Percentiles rank a stretch among this genome's conserved stretches.
These are phyloP conservation scores for Zingel zingel DNA, from an alignment of 2,113 vertebrate species.

Conservation along the genomic window DNA sequence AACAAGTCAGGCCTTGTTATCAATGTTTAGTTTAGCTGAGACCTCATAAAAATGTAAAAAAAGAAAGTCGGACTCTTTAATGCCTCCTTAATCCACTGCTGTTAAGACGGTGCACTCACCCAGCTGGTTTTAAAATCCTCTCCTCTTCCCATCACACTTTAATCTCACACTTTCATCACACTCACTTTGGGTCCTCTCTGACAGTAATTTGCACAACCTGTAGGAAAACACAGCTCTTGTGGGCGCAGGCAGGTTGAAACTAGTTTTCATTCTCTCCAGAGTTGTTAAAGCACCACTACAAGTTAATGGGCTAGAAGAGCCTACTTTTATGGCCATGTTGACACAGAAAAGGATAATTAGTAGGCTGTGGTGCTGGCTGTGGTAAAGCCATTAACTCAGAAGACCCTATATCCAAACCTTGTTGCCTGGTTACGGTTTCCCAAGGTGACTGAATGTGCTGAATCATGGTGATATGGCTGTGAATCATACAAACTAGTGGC, in stretches of 20 bases:
- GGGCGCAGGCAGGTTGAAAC: conserved; percentile 48
- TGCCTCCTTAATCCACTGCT: conserved; percentile 68
- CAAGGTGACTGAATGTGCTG: conserved; percentile 65
- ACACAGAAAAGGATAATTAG: conserved; percentile 73
- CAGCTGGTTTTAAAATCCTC: conserved; percentile 60
- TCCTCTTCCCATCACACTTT: conserved; percentile 52
- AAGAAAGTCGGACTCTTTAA: conserved; percentile 63
- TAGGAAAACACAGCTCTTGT: conserved; percentile 50
- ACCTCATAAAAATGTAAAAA: conserved; percentile 70
- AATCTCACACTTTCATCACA: conserved; percentile 58
- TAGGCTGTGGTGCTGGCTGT: conserved; percentile 12
- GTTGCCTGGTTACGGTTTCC: conserved; percentile 75
- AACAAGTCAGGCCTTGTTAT: conserved; percentile 56
- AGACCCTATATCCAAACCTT: conserved; percentile 36
- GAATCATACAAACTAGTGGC: conserved; percentile 44
- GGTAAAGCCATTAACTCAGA: conserved; percentile 44
- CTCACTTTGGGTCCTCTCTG: conserved; percentile 35
- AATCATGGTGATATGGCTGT: conserved; percentile 47
- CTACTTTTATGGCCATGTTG: conserved; percentile 59
- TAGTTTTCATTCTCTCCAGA: conserved; percentile 40
- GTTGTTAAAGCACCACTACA: conserved; percentile 72
- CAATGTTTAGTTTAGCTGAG: conserved; percentile 69
- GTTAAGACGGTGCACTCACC: conserved; percentile 58
- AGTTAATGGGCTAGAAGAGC: conserved; percentile 66
- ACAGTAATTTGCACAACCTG: conserved; percentile 65